Conservation (phyloP, 2,113 vertebrate species). For the Phalacrocorax aristotelis region DNA sequence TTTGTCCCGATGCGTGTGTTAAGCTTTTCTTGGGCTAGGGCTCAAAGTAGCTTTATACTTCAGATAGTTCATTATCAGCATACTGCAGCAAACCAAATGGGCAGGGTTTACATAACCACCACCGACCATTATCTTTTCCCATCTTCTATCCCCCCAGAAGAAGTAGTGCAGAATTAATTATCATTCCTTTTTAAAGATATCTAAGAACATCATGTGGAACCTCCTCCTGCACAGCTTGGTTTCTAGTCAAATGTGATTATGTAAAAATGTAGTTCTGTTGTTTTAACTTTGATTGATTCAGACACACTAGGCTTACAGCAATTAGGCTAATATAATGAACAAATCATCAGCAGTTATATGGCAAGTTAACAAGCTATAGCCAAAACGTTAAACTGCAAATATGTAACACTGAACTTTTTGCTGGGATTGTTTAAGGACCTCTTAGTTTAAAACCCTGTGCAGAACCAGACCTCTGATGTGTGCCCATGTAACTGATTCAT, state of each 20-base stretch:
- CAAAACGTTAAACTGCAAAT: neutral
- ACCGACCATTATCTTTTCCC: neutral
- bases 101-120: neutral
- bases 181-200: conserved; percentile 37
- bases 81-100: neutral
- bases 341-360: neutral
- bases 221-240: conserved; percentile 1
- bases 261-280: conserved; percentile 16
- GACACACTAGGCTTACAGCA: neutral
- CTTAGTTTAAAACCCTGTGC: neutral
- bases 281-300: conserved; percentile 50
- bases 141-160: conserved; percentile 20
- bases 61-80: neutral
- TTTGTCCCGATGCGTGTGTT: neutral
- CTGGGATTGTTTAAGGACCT: neutral
- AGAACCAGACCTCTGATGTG: neutral
- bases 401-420: neutral
- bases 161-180: conserved; percentile 51
- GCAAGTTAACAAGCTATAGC: neutral
- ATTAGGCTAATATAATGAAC: conserved; percentile 40
- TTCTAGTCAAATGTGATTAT: conserved; percentile 37
- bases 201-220: conserved; percentile 13
- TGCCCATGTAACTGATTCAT: neutral
- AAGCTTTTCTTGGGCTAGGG: neutral
- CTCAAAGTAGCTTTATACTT: conserved; percentile 6